Evolutionary conservation across 2,797 vertebrate genomes (phyloP), one percentile per base, ranked within the genome.

Genomic region (Paedocypris micromegethes): DNA sequence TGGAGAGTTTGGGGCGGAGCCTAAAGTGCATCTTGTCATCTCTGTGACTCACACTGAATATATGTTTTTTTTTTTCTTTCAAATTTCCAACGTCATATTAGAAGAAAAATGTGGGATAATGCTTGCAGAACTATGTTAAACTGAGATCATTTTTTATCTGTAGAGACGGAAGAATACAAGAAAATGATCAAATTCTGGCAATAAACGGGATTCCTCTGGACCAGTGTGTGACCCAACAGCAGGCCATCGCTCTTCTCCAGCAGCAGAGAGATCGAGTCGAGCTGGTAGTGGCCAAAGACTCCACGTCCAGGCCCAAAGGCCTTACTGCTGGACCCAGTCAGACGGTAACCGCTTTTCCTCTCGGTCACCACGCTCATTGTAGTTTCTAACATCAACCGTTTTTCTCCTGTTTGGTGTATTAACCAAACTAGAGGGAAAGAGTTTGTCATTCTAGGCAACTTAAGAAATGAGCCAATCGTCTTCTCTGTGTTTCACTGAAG

Each of bases 171-270:
- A 85, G 91, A 57, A 85, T 98, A 43, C 92, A 86, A 79, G 94
- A 95, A 82, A 90, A 91, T 67, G 96, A 98, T 84, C 94, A 97
- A 79, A 92, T 98, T 83, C 80, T 98, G 89, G 94, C 93, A 72
- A 94, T 98, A 68, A 96, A 94, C 67, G 87, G 88, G 58, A 90
- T 81, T 3, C 90, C 92, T 54, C 81, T 98, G 86, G 94, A 96
- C 83, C 81, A 88, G 73, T 92, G 83, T 45, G 77, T 94, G 80
- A 93, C 92, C 67, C 93, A 95, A 81, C 92, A 93, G 83, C 88
- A 94, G 81, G 95, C 95, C 0, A 89, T 97, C 43, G 76, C 85
- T 3, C 84, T 97, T 58, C 90, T 98, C 78, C 96, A 98, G 83
- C 92, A 96, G 76, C 85, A 91, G 3, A 85, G 88, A 0, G 91